Base-by-base conservation (phyloP, 1,140 invertebrate genomes). In the Calliphora vicina region DNA sequence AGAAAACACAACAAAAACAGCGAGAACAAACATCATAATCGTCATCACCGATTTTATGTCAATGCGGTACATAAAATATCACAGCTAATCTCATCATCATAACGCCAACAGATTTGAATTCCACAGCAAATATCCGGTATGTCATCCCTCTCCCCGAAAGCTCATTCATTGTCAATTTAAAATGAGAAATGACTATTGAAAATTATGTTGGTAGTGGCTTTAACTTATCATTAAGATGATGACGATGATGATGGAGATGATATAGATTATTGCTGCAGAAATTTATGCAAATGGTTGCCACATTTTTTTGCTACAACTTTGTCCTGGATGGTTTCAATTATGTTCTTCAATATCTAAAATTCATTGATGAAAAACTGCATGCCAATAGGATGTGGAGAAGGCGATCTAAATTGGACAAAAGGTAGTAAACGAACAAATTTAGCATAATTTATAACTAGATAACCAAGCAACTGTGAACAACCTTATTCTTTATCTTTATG, bases 71-170 rank as follows among this genome's bases (percentile, higher is more conserved):
- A 23, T 23, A 67, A 67, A 67, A 23, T 17, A 23, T 23, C 57
- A 67, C n/a, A 67, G 57, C 57, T 67, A 67, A 67, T 67, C 57
- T 67, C 10, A 10, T 20, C 57, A 20, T 67, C 57, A 23, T 23
- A 20, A 67, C 57, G 57, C 57, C n/a, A 67, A 67, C 57, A 67
- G 57, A 67, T 23, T 67, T 61, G n/a, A 23, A 67, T 67, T 67
- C 20, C 50, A 61, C n/a, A 61, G 50, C 12, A 61, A 61, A 61
- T 61, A 61, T 61, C 50, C 50, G 3, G 50, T 17, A 61, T 61
- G 50, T 61, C 50, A 61, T 61, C 50, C 17, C 50, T 3, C 50
- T 15, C 17, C 17, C 3, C 50, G 17, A 57, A 6, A 57, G 17
- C 2, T 2, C 29, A 29, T 61, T 61, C 20, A 61, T 61, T 61